Percentiles rank a stretch among this genome's conserved stretches.
Evolutionary conservation across 2,888 invertebrate species (phyloP).

Genomic region (Eubasilissa splendida): DNA sequence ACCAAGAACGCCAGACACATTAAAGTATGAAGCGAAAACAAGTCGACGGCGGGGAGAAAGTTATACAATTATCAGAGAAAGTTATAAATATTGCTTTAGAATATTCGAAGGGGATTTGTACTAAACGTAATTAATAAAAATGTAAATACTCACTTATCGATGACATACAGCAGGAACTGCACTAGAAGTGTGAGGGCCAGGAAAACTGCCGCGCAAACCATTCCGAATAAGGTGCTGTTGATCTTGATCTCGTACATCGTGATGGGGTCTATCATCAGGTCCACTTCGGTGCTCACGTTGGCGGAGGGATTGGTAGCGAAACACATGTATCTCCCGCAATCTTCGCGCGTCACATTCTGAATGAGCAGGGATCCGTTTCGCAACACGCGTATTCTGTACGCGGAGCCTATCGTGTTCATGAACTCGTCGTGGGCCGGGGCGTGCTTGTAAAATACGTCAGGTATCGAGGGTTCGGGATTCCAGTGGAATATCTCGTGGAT

Average conservation of each 20-base stretch:
- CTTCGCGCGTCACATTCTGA: constrained; percentile 80
- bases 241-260: constrained; percentile 89
- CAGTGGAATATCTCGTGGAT: constrained; percentile 81
- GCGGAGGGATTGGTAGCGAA: constrained; percentile 88
- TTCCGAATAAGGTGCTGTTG: constrained; percentile 87
- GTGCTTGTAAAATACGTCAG: constrained; percentile 79
- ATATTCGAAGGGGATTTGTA: not conserved
- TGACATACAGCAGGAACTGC: constrained; percentile 81
- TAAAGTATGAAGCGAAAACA: no score
- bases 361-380: constrained; percentile 87
- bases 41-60: no score
- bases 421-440: constrained; percentile 75
- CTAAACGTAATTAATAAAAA: not conserved
- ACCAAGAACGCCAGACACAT: no score
- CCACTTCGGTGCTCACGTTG: constrained; percentile 82
- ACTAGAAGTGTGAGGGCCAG: constrained; percentile 85
- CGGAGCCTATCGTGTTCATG: constrained; percentile 68
- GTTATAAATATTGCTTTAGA: not conserved
- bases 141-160: constrained; percentile 76
- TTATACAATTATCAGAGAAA: not conserved
- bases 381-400: constrained; percentile 77
- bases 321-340: constrained; percentile 90
- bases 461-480: constrained; percentile 81
- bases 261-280: constrained; percentile 88
- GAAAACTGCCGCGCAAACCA: constrained; percentile 84